These are phyloP conservation scores for Liparis tanakae DNA, from an alignment of 2,797 vertebrate species.

Conservation along the genomic window DNA sequence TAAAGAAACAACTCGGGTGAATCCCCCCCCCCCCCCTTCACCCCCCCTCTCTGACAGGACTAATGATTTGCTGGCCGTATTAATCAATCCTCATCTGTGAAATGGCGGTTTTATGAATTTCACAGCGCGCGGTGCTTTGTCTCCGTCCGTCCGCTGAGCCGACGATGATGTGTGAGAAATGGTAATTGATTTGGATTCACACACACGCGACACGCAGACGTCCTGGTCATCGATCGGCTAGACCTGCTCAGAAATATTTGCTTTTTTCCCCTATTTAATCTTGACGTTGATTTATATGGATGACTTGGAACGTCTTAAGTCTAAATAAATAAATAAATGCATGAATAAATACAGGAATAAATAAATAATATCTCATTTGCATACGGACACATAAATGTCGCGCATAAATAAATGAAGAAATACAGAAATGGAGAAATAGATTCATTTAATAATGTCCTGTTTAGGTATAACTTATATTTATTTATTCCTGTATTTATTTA, in stretches of 20 bases:
- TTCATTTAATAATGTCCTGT: too few relatives aligned
- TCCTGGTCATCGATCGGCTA: conserved; percentile 17
- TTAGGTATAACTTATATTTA: too few relatives aligned
- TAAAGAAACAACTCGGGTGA: conserved; percentile 37
- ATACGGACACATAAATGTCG: too few relatives aligned
- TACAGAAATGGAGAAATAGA: too few relatives aligned
- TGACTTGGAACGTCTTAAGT: too few relatives aligned
- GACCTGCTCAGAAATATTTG: not conserved
- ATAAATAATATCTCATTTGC: too few relatives aligned
- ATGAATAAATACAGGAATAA: too few relatives aligned
- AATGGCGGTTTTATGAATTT: conserved; percentile 56
- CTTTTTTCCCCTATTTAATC: not conserved
- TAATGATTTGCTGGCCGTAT: conserved; percentile 64
- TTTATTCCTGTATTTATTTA: too few relatives aligned
- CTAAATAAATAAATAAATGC: too few relatives aligned
- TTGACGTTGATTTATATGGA: not conserved
- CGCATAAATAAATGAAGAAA: too few relatives aligned
- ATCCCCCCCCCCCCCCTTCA: conserved; percentile 34
- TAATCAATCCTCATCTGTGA: conserved; percentile 65
- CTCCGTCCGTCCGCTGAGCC: conserved; percentile 40
- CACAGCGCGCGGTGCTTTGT: conserved; percentile 31
- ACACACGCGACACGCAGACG: conserved; percentile 24
- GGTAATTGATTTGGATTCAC: conserved; percentile 42
- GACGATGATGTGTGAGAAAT: conserved; percentile 43
- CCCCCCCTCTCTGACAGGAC: conserved; percentile 33